Evolutionary conservation across 2,113 vertebrate genomes (phyloP).

Genomic region (Zootoca vivipara): DNA sequence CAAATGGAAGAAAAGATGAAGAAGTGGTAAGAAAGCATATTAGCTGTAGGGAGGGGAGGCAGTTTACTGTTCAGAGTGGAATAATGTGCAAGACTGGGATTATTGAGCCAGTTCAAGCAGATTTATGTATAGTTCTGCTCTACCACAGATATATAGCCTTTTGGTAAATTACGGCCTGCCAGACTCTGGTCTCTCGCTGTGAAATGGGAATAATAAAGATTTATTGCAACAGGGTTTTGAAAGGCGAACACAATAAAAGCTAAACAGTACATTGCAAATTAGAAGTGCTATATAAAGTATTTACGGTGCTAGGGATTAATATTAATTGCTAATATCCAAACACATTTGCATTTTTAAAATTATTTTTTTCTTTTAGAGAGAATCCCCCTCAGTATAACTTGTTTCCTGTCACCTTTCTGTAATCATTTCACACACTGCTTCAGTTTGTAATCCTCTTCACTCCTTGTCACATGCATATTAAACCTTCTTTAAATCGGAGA

Average conservation of each 20-base stretch:
- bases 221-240: background rate
- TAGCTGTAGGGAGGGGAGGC: background rate
- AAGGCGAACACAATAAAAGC: background rate
- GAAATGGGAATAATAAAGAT: background rate
- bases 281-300: background rate
- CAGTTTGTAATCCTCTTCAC: conserved; percentile 59
- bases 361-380: conserved; percentile 1
- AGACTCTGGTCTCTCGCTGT: background rate
- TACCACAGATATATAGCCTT: background rate
- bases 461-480: conserved; percentile 63
- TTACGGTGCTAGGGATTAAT: background rate
- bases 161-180: background rate
- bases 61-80: background rate
- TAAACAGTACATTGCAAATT: background rate
- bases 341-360: background rate
- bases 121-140: background rate
- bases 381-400: conserved; percentile 11
- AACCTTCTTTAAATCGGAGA: conserved; percentile 60
- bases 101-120: background rate
- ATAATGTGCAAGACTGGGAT: background rate
- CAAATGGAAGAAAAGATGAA: background rate
- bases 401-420: conserved; percentile 50
- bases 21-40: background rate
- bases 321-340: background rate
- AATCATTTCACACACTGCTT: conserved; percentile 65